Evolutionary conservation across 2,113 vertebrate genomes (phyloP).

Genomic region (Aegithalos caudatus): DNA sequence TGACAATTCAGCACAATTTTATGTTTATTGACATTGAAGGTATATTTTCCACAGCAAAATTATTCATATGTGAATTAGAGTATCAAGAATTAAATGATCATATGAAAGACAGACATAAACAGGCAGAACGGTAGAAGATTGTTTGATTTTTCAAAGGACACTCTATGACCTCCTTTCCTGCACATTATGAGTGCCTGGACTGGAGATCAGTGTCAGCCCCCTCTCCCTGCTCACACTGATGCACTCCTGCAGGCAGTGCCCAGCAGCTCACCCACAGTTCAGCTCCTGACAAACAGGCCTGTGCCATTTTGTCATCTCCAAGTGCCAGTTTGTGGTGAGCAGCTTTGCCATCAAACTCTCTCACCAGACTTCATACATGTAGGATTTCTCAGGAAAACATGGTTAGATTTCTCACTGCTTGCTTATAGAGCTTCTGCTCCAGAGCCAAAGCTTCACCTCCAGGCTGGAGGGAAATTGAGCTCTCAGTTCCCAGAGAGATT

Average conservation of each 20-base stretch:
- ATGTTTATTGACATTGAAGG: neutral
- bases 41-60: neutral
- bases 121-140: neutral
- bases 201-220: too few relatives aligned
- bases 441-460: neutral
- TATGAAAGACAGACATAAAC: neutral
- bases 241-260: neutral
- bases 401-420: neutral
- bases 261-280: rapidly evolving
- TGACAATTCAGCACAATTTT: neutral
- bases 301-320: neutral
- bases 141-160: neutral
- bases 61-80: neutral
- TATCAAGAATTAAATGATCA: neutral
- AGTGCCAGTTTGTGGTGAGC: neutral
- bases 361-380: neutral
- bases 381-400: neutral
- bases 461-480: neutral
- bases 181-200: rapidly evolving
- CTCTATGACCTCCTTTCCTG: neutral
- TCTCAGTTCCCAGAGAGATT: neutral
- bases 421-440: neutral
- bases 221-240: neutral
- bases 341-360: neutral
- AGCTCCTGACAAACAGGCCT: neutral